These are phyloP conservation scores for Taxidea taxus DNA, from an alignment of 2,113 vertebrate genomes.

Conservation along the genomic window DNA sequence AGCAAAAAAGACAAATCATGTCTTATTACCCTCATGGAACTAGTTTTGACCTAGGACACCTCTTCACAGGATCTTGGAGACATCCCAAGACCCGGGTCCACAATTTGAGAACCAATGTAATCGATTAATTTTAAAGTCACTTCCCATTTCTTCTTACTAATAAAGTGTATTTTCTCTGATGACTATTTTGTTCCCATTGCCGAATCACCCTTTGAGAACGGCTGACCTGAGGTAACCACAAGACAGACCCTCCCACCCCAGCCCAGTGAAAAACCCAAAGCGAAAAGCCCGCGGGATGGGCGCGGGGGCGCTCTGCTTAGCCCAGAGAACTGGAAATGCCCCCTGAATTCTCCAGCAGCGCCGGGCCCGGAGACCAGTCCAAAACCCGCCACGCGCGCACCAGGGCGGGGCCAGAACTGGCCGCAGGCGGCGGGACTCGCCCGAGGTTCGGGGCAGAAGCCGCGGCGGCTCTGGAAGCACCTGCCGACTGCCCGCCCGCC, in stretches of 20 bases:
- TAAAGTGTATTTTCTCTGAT: neutral
- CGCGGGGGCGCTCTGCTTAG: neutral
- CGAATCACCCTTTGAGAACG: neutral
- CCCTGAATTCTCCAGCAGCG: neutral
- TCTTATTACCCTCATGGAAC: neutral
- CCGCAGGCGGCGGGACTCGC: fast-evolving
- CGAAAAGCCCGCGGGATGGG: neutral
- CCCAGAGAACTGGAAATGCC: neutral
- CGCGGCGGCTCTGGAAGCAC: fast-evolving
- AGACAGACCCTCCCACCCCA: neutral
- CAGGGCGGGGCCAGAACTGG: neutral
- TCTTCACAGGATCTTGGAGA: neutral
- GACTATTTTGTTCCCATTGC: neutral
- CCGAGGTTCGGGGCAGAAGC: fast-evolving
- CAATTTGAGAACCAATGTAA: neutral
- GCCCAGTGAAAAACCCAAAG: neutral
- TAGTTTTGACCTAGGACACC: neutral
- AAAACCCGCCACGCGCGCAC: neutral
- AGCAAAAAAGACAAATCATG: neutral
- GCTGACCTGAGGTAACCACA: neutral
- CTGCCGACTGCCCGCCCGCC: neutral
- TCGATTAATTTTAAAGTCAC: neutral
- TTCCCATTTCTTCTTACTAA: neutral
- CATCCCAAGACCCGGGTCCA: neutral
- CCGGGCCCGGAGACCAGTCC: neutral